These are phyloP conservation scores for Hypotaenidia okinawae DNA, from an alignment of 2,797 vertebrate genomes.

Conservation along the genomic window DNA sequence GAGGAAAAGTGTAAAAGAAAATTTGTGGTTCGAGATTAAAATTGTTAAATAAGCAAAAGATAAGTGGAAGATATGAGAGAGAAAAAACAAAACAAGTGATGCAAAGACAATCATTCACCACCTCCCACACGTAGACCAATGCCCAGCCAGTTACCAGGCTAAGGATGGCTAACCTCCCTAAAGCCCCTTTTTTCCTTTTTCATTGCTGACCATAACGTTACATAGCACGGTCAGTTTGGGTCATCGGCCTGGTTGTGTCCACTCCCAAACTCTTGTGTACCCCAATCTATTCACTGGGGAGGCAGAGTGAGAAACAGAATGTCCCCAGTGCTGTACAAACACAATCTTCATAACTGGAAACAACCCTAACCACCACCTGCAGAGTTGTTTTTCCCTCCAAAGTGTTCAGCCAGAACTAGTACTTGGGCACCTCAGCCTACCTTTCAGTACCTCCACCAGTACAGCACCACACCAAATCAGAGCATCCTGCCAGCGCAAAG, in stretches of 20 bases:
- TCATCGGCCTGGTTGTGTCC: neutral
- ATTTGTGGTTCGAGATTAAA: neutral
- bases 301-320: neutral
- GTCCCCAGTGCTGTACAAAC: neutral
- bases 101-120: neutral
- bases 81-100: neutral
- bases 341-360: neutral
- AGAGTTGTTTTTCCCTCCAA: neutral
- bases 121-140: fast-evolving
- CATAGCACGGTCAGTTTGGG: neutral
- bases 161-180: neutral
- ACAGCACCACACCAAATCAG: neutral
- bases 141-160: neutral
- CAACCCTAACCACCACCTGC: neutral
- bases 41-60: neutral
- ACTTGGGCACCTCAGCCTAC: neutral
- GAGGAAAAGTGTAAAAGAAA: neutral
- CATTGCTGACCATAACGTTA: neutral
- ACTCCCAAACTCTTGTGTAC: neutral
- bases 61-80: neutral
- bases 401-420: neutral
- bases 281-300: neutral
- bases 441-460: fast-evolving
- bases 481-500: neutral
- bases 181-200: neutral